Percentiles rank a stretch among this genome's conserved stretches.
Conservation (phyloP, 1,140 invertebrate species). For the Drosophila nigrodunni region DNA sequence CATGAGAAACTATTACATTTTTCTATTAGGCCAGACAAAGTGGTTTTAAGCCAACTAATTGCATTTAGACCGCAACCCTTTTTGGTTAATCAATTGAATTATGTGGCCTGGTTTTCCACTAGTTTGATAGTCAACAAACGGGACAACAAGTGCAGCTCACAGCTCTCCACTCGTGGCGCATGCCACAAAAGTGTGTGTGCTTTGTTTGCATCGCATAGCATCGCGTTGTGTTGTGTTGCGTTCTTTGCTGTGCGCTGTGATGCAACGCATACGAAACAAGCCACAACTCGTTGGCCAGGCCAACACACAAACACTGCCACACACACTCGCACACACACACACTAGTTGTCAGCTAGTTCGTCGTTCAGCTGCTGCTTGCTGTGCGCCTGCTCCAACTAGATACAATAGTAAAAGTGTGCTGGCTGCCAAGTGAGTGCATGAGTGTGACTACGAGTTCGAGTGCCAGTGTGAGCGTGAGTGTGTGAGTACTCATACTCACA, state of each 20-base stretch:
- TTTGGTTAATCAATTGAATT: constrained; percentile 61
- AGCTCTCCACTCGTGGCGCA: neutral
- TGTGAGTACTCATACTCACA: constrained; percentile 22
- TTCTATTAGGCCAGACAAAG: constrained; percentile 60
- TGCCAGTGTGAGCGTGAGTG: constrained; percentile 34
- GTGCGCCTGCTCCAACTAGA: constrained; percentile 82
- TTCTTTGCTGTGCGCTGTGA: constrained; percentile 26
- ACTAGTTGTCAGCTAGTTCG: constrained; percentile 23
- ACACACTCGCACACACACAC: constrained; percentile 4
- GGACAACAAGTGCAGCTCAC: constrained; percentile 25
- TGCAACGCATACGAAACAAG: constrained; percentile 50
- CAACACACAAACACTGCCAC: constrained; percentile 13
- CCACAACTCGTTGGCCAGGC: constrained; percentile 59
- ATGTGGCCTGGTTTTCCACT: constrained; percentile 31
- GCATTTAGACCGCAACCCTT: constrained; percentile 41
- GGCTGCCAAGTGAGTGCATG: constrained; percentile 29
- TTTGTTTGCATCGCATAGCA: neutral
- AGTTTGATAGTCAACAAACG: neutral
- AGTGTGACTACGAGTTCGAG: constrained; percentile 26
- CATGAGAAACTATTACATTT: constrained; percentile 38
- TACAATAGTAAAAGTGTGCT: constrained; percentile 84
- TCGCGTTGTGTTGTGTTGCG: constrained; percentile 13
- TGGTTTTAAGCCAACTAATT: constrained; percentile 63
- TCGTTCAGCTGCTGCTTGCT: constrained; percentile 60
- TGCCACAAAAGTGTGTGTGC: constrained; percentile 9